A percentile compares a stretch with the other conserved stretches of the same genome.
These are phyloP conservation scores for Parazoanthus atlanticus DNA, from an alignment of 92 coral and sea anemone genomes.

Conservation along the genomic window DNA sequence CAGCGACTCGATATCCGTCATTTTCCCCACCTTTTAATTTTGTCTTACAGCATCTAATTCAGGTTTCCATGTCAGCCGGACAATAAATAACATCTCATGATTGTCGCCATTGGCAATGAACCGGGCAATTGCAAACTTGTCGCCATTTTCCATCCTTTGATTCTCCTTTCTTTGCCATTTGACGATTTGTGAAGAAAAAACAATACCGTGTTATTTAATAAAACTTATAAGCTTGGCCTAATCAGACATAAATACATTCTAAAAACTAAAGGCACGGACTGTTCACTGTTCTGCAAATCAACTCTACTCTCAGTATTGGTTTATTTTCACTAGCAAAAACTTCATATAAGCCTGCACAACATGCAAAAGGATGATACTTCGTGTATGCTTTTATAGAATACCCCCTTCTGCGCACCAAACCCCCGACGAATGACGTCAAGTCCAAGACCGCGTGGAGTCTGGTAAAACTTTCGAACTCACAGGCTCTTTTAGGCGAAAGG, in stretches of 20 bases:
- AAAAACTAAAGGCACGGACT: too few species aligned
- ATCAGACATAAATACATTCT: background rate
- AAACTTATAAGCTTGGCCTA: background rate
- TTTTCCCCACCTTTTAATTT: constrained; percentile 27
- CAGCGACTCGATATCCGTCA: constrained; percentile 78
- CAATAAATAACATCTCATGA: background rate
- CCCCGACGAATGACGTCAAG: too few species aligned
- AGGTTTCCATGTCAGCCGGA: too few species aligned
- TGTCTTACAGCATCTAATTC: background rate
- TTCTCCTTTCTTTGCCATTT: background rate
- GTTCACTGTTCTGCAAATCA: too few species aligned
- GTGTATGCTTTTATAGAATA: too few species aligned
- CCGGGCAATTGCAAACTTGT: background rate
- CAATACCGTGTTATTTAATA: background rate
- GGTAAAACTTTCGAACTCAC: too few species aligned
- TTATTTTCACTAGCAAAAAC: background rate
- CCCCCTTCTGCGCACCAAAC: too few species aligned
- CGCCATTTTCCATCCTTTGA: background rate
- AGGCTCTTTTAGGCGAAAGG: too few species aligned
- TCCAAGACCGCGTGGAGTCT: too few species aligned
- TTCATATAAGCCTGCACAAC: background rate
- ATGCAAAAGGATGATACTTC: too few species aligned
- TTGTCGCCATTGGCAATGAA: too few species aligned
- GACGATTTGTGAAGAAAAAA: background rate
- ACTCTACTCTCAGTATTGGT: background rate